These are phyloP conservation scores for Pelosia muscerda DNA, from an alignment of 2,888 invertebrate species.

Conservation along the genomic window DNA sequence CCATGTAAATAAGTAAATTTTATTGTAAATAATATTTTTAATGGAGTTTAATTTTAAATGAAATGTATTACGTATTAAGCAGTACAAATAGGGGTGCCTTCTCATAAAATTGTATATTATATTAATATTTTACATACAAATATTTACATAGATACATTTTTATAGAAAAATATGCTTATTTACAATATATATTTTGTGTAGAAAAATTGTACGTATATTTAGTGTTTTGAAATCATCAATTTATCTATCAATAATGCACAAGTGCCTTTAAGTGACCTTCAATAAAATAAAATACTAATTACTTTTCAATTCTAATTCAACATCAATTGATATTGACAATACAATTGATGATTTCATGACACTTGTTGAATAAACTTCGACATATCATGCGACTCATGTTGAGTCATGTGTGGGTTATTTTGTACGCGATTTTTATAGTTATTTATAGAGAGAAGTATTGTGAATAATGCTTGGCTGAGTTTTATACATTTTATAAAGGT, in stretches of 20 bases:
- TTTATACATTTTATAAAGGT: not conserved
- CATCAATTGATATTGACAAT: not conserved
- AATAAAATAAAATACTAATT: not conserved
- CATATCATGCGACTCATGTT: constrained; percentile 77
- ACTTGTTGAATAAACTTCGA: constrained; percentile 70
- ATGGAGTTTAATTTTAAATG: constrained; percentile 29
- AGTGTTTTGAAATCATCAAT: not conserved
- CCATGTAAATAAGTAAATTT: constrained; percentile 77
- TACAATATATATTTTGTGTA: constrained; percentile 56
- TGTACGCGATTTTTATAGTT: constrained; percentile 49
- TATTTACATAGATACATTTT: constrained; percentile 42
- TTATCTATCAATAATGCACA: not conserved
- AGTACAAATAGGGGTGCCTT: constrained; percentile 74
- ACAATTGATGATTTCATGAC: constrained; percentile 16
- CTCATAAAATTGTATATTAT: constrained; percentile 41
- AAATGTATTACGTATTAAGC: constrained; percentile 51
- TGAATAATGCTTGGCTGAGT: constrained; percentile 3
- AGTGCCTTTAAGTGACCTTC: not conserved
- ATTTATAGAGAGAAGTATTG: constrained; percentile 23
- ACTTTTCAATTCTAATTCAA: not conserved
- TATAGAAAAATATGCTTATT: constrained; percentile 47
- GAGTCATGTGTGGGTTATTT: constrained; percentile 63
- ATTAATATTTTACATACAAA: constrained; percentile 33
- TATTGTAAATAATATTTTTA: constrained; percentile 37
- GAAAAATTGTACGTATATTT: constrained; percentile 31